A percentile compares a stretch with the other conserved stretches of the same genome.
Conservation (phyloP, 2,113 vertebrate genomes). For the Abramis brama region DNA sequence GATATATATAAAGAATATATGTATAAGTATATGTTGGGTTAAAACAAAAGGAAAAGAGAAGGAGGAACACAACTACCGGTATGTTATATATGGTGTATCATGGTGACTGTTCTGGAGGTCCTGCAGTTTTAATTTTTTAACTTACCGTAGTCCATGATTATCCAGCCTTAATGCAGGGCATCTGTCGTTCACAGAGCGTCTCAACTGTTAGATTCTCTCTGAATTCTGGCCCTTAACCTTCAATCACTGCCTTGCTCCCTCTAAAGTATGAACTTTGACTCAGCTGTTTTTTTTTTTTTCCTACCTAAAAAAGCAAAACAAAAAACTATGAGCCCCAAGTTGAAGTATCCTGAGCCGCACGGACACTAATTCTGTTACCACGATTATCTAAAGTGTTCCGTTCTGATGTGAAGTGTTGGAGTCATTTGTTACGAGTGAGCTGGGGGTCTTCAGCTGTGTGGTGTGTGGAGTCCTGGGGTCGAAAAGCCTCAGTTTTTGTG, state of each 20-base stretch:
- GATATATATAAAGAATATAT: constrained; percentile 43
- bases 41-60: constrained; percentile 58
- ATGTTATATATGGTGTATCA: constrained; percentile 51
- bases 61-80: constrained; percentile 47
- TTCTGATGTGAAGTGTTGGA: constrained; percentile 27
- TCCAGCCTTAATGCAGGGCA: constrained; percentile 67
- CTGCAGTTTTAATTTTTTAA: constrained; percentile 29
- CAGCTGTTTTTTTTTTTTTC: constrained; percentile 11
- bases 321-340: constrained; percentile 42
- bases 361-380: constrained; percentile 8
- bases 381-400: constrained; percentile 21
- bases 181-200: constrained; percentile 23
- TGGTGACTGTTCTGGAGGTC: constrained; percentile 25
- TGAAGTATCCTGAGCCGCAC: neutral
- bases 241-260: constrained; percentile 75
- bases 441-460: constrained; percentile 35
- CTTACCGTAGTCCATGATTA: constrained; percentile 61
- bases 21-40: constrained; percentile 55
- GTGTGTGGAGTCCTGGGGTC: constrained; percentile 60
- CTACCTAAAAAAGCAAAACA: neutral
- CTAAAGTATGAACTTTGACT: constrained; percentile 61
- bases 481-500: constrained; percentile 72
- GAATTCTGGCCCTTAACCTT: constrained; percentile 55
- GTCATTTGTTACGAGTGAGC: constrained; percentile 10
- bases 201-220: constrained; percentile 8